Conservation (phyloP, 2,113 vertebrate species). For the Catharus bicknelli region DNA sequence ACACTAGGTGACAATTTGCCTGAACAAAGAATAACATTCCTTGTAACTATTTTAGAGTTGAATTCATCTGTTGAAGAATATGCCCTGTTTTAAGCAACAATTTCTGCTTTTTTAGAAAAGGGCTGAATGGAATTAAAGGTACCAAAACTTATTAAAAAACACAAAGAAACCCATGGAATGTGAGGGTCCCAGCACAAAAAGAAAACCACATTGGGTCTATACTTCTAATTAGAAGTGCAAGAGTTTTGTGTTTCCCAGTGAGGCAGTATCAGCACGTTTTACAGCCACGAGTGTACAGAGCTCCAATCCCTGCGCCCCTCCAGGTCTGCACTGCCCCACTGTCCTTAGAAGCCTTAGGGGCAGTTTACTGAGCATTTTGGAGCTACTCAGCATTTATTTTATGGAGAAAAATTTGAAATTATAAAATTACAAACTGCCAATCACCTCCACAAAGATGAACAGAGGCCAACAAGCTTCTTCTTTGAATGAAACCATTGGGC, state of each 20-base stretch:
- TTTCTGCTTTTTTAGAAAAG: neutral
- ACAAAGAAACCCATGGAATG: fast-evolving
- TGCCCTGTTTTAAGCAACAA: neutral
- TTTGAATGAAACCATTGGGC: neutral
- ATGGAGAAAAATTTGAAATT: neutral
- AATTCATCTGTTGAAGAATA: neutral
- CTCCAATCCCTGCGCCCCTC: neutral
- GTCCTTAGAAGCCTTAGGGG: neutral
- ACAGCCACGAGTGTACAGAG: neutral
- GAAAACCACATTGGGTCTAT: fast-evolving
- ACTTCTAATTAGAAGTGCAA: neutral
- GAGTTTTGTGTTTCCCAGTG: neutral
- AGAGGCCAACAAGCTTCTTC: neutral
- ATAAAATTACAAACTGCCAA: neutral
- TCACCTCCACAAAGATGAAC: neutral
- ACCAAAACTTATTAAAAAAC: neutral
- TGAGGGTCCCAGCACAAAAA: neutral
- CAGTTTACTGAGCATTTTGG: neutral
- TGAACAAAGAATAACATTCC: neutral
- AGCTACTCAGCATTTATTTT: neutral
- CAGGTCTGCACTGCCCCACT: neutral
- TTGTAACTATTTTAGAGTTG: neutral
- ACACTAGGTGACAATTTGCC: neutral
- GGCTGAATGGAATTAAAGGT: neutral
- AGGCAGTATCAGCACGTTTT: fast-evolving